phyloP scores from a whole-genome alignment of 2,888 invertebrate genomes.

The Rhamnusium bicolor region DNA sequence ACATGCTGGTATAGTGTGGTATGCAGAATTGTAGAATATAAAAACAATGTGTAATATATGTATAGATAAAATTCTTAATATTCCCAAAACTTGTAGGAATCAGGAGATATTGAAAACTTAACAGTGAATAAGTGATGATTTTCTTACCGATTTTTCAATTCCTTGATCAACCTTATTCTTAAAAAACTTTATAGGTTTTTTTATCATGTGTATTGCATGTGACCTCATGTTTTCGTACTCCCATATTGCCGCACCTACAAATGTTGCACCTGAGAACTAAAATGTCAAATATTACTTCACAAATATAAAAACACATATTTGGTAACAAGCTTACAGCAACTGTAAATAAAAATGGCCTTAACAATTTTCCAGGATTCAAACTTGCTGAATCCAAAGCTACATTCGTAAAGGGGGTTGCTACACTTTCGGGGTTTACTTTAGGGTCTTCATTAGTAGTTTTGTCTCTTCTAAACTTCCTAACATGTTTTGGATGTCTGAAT shows the following conservation, averaged over 20 bases:
- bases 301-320: constrained; percentile 20
- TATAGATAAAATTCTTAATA: too few species aligned
- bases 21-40: too few species aligned
- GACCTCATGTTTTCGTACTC: constrained; percentile 84
- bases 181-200: constrained; percentile 73
- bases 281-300: constrained; percentile 38
- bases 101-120: too few species aligned
- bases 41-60: too few species aligned
- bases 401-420: constrained; percentile 70
- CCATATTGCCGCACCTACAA: constrained; percentile 87
- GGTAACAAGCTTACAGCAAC: constrained; percentile 73
- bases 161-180: constrained; percentile 63
- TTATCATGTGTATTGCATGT: constrained; percentile 74
- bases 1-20: too few species aligned
- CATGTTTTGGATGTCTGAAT: constrained; percentile 20
- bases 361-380: constrained; percentile 71
- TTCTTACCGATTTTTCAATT: constrained; percentile 52
- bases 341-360: constrained; percentile 79
- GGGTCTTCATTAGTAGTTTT: constrained; percentile 53
- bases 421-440: constrained; percentile 60
- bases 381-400: constrained; percentile 71
- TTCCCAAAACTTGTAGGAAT: too few species aligned
- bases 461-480: constrained; percentile 56
- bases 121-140: background rate
- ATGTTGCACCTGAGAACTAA: constrained; percentile 75